Conservation (phyloP, 2,113 vertebrate species). For the Gobio gobio region DNA sequence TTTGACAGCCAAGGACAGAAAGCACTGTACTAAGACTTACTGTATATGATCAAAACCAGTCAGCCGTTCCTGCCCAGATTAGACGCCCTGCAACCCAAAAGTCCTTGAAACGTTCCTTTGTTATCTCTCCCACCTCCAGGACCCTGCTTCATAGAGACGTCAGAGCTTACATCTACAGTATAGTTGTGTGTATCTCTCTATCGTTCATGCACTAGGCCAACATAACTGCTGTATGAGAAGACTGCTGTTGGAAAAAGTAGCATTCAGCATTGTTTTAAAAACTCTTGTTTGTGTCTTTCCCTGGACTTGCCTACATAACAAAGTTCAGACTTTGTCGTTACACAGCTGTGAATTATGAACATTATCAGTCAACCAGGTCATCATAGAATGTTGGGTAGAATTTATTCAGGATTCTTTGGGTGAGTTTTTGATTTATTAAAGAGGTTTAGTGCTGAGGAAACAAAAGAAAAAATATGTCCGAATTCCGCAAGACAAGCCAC, state of each 20-base stretch:
- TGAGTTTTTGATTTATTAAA: constrained; percentile 6
- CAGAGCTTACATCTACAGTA: constrained; percentile 57
- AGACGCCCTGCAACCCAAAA: constrained; percentile 29
- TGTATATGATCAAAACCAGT: constrained; percentile 42
- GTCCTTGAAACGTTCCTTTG: constrained; percentile 20
- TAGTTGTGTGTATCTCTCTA: constrained; percentile 29
- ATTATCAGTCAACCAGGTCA: neutral
- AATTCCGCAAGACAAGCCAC: neutral
- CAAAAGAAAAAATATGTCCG: neutral
- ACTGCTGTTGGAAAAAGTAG: constrained; percentile 11
- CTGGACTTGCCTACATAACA: neutral
- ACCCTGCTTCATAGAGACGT: constrained; percentile 64
- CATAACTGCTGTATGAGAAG: constrained; percentile 18
- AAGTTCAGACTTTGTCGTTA: neutral
- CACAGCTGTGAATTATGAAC: constrained; percentile 13
- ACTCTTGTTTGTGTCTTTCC: neutral
- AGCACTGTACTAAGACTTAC: constrained; percentile 85
- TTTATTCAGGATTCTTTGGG: neutral
- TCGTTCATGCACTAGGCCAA: constrained; percentile 19
- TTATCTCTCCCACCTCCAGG: constrained; percentile 17
- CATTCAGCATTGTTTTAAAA: constrained; percentile 8
- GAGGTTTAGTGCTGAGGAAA: neutral
- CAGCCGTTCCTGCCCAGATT: constrained; percentile 45
- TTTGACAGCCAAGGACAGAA: constrained; percentile 99
- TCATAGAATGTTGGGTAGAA: neutral